These are phyloP conservation scores for Aphelinus certus DNA, from an alignment of 1,140 invertebrate species.

Conservation along the genomic window DNA sequence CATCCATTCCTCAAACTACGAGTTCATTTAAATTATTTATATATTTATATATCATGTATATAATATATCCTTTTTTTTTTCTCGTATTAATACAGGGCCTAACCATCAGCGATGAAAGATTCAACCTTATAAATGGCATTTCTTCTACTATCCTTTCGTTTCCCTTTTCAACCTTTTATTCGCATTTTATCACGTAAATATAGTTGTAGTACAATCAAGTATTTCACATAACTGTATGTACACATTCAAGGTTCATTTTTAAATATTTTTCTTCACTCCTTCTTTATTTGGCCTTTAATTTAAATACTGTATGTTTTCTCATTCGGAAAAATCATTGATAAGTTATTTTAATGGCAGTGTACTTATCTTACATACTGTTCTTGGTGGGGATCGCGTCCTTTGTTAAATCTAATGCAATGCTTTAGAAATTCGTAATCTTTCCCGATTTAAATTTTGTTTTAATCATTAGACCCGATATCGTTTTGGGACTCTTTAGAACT, in stretches of 20 bases:
- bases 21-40: conserved; percentile 10
- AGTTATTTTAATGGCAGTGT: conserved; percentile 59
- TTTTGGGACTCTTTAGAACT: too few relatives aligned
- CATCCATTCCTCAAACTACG: not conserved
- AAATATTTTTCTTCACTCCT: conserved; percentile 21
- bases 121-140: conserved; percentile 40
- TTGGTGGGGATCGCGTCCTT: conserved; percentile 50
- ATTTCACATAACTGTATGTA: conserved; percentile 57
- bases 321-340: conserved; percentile 47
- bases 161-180: conserved; percentile 24
- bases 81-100: conserved; percentile 18
- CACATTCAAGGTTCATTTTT: conserved; percentile 40
- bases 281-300: not conserved
- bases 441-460: too few relatives aligned
- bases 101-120: conserved; percentile 5
- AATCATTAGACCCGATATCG: too few relatives aligned
- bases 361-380: conserved; percentile 56
- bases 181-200: conserved; percentile 42
- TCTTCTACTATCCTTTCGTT: conserved; percentile 5
- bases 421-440: too few relatives aligned
- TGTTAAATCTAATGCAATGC: conserved; percentile 38
- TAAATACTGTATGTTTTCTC: not conserved
- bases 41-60: conserved; percentile 19
- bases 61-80: conserved; percentile 5
- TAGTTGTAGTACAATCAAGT: conserved; percentile 47